Percentiles rank a stretch among this genome's conserved stretches.
phyloP scores from a whole-genome alignment of 2,113 vertebrate species.

The Notarius quadriscutis region DNA sequence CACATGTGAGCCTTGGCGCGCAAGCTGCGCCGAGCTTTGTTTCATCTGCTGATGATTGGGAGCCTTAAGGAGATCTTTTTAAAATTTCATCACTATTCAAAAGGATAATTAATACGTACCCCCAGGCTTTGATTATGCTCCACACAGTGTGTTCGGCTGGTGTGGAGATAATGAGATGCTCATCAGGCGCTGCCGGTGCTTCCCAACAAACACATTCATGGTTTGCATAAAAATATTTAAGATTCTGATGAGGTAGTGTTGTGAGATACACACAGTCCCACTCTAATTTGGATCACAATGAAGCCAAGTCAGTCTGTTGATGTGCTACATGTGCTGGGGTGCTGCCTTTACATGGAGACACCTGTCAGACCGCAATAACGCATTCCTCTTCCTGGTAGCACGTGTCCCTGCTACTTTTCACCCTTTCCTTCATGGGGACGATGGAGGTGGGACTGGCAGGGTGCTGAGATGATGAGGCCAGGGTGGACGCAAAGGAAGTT shows the following conservation, averaged over 20 bases:
- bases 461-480: slow-evolving; percentile 17
- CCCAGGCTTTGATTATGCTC: slow-evolving; percentile 99
- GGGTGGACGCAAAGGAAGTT: slow-evolving; percentile 33
- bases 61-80: slow-evolving; percentile 98
- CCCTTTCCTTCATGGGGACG: background rate
- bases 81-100: slow-evolving; percentile 99
- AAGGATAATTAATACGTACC: slow-evolving; percentile 99
- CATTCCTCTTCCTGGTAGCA: slow-evolving; percentile 33
- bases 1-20: slow-evolving; percentile 87
- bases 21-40: slow-evolving; percentile 93
- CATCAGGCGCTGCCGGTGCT: slow-evolving; percentile 85
- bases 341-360: slow-evolving; percentile 86
- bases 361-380: slow-evolving; percentile 70
- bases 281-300: slow-evolving; percentile 85
- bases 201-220: slow-evolving; percentile 81
- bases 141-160: slow-evolving; percentile 86
- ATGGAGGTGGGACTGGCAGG: slow-evolving; percentile 57
- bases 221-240: slow-evolving; percentile 88
- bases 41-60: slow-evolving; percentile 93
- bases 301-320: slow-evolving; percentile 18
- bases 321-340: slow-evolving; percentile 65
- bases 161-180: slow-evolving; percentile 95
- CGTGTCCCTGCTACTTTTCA: background rate
- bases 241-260: slow-evolving; percentile 79
- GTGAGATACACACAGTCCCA: slow-evolving; percentile 72